Base-by-base conservation (phyloP, 2,113 vertebrate genomes). In the Sialia sialis region DNA sequence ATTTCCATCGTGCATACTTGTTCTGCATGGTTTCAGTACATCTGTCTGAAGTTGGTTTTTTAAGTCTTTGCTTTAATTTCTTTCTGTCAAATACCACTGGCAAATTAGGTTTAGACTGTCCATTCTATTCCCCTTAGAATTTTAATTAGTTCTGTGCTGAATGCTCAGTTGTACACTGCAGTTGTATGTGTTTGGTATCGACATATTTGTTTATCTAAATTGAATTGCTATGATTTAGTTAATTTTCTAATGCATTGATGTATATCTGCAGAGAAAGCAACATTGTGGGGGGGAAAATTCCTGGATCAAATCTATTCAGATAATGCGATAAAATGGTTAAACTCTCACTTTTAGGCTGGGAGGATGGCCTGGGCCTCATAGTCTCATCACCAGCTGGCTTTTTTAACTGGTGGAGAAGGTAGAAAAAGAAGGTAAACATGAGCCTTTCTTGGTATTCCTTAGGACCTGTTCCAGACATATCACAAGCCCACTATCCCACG, bases 161-260 rank as follows among this genome's bases (percentile, higher is more conserved):
- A 64, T 38, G 60, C 32, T 34, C 32, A 46, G 17, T n/a, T 21
- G 36, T 68, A 46, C 13, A 30, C 29, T 73, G 44, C 38, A 58
- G 26, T 79, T 76, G 19, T 41, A 16, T 63, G 9, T 43, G 25
- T 66, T 89, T 67, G 54, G 55, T 85, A 87, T 74, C 63, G 87
- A 51, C 19, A 11, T 32, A 48, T 87, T 75, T 84, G 75, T 94
- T 96, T 91, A 70, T 95, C 62, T 67, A 60, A 93, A 59, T 54
- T 7, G 9, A 79, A 76, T 77, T 79, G 43, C 38, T 83, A 2
- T 27, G 23, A 69, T 64, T 94, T 32, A 23, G 43, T 83, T 80
- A 88, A 52, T 90, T 89, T 34, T 55, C 38, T 60, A 72, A 72
- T 56, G 20, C 18, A 34, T 52, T 81, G 25, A 38, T 91, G 36